Conservation (phyloP, 2,113 vertebrate species). For the Lepus timidus region DNA sequence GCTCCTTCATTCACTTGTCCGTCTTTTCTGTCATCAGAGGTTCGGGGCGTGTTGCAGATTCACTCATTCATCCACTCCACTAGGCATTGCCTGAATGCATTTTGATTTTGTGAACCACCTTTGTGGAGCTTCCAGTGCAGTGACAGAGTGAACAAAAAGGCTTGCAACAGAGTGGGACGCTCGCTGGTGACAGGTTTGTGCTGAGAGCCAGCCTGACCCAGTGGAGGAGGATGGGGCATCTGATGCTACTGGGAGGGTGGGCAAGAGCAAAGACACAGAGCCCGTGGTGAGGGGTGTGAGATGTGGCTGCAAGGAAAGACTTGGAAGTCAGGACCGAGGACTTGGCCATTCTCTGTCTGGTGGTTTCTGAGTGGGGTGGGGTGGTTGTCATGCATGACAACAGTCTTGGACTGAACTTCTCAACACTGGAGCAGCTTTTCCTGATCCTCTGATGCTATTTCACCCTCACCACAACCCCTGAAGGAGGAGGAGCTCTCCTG, state of each 20-base stretch:
- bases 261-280: background rate
- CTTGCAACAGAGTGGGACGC: background rate
- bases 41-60: background rate
- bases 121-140: background rate
- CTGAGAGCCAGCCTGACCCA: background rate
- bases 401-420: background rate
- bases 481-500: background rate
- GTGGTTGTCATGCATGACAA: background rate
- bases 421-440: slow-evolving; percentile 5
- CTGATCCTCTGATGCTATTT: background rate
- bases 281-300: background rate
- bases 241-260: background rate
- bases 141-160: background rate
- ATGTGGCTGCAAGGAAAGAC: background rate
- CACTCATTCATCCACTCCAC: background rate
- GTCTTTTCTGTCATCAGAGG: background rate
- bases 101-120: background rate
- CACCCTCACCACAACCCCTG: background rate
- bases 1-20: background rate
- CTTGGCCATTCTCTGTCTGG: background rate
- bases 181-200: background rate
- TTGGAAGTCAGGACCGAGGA: background rate
- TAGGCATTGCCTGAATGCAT: background rate
- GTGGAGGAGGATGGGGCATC: background rate
- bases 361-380: background rate